Conservation (phyloP, 2,797 vertebrate species). For the Nyctibius grandis region DNA sequence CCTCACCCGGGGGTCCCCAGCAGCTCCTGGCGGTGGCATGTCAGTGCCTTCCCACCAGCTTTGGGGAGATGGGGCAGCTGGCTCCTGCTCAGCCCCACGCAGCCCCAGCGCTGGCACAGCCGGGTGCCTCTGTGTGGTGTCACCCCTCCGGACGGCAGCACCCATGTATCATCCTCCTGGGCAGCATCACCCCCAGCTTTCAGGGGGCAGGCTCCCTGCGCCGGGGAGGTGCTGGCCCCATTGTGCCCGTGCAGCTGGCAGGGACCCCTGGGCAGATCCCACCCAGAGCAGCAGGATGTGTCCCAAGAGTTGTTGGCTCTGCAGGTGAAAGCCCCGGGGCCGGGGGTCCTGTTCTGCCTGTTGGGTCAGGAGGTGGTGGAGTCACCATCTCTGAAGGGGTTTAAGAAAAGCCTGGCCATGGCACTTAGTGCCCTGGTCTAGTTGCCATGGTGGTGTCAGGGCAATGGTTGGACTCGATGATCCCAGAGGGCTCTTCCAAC, state of each 20-base stretch:
- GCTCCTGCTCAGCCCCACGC: background rate
- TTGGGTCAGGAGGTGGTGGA: no score
- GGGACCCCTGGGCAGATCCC: background rate
- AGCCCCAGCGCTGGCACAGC: background rate
- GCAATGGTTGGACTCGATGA: no score
- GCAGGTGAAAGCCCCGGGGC: background rate
- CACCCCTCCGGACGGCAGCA: background rate
- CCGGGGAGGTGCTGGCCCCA: background rate
- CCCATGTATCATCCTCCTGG: accelerated
- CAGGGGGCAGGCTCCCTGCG: background rate
- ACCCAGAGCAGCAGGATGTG: background rate
- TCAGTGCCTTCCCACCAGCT: background rate
- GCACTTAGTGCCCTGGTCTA: no score
- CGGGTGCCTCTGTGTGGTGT: accelerated
- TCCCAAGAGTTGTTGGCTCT: background rate
- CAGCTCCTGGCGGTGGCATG: accelerated
- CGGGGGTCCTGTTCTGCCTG: background rate
- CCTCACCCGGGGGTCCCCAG: background rate
- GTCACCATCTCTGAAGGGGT: no score
- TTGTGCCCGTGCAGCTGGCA: background rate
- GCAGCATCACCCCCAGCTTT: background rate
- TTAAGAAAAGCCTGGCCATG: no score
- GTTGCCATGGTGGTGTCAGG: no score
- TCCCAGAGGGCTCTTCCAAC: no score
- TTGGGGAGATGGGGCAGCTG: background rate